Conservation (phyloP, 2,113 vertebrate species). For the Podiceps cristatus region DNA sequence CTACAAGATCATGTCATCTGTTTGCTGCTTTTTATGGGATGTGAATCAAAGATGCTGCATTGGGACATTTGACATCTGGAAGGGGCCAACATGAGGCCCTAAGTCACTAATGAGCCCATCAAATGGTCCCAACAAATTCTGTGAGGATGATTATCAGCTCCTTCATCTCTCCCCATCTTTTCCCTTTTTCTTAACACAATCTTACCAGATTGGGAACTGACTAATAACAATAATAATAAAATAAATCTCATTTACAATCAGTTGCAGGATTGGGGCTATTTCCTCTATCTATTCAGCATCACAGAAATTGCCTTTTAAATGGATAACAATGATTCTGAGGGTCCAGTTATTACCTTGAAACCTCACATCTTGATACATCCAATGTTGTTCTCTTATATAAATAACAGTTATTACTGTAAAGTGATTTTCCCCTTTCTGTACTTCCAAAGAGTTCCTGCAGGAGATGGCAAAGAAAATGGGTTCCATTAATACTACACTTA, state of each 20-base stretch:
- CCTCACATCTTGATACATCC: constrained; percentile 73
- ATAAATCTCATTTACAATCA: constrained; percentile 62
- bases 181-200: not conserved
- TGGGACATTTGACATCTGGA: not conserved
- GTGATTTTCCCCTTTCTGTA: constrained; percentile 45
- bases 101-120: not conserved
- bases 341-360: constrained; percentile 74
- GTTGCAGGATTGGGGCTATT: constrained; percentile 28
- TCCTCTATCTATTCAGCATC: constrained; percentile 46
- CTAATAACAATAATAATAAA: constrained; percentile 65
- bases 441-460: constrained; percentile 75
- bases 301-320: constrained; percentile 76
- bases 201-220: constrained; percentile 14
- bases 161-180: not conserved
- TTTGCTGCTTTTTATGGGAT: not conserved
- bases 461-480: constrained; percentile 75
- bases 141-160: not conserved
- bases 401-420: constrained; percentile 82
- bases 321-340: constrained; percentile 71
- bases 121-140: not conserved
- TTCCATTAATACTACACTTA: constrained; percentile 74
- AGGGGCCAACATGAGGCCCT: not conserved
- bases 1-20: not conserved
- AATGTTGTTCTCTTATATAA: constrained; percentile 73
- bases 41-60: not conserved